phyloP scores from a whole-genome alignment of 2,113 vertebrate species.

The Crypturellus undulatus region DNA sequence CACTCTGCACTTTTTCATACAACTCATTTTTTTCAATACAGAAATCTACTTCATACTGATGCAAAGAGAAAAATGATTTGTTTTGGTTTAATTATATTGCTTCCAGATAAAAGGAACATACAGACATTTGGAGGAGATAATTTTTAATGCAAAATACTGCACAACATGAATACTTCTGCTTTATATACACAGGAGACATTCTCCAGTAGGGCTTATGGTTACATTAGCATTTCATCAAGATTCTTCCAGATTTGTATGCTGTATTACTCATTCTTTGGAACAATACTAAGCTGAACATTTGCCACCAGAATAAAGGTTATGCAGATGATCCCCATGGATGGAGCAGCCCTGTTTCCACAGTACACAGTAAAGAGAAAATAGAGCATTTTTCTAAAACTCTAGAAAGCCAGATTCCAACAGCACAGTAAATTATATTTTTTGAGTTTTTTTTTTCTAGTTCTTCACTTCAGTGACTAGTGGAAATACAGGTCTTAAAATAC shows the following conservation, averaged over 20 bases:
- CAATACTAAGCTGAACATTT: background rate
- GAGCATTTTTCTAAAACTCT: background rate
- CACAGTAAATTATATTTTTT: background rate
- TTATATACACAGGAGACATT: background rate
- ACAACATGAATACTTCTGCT: background rate
- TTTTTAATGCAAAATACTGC: background rate
- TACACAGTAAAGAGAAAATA: background rate
- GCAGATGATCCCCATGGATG: background rate
- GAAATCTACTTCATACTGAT: background rate
- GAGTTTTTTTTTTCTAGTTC: background rate
- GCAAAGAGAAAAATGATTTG: slow-evolving; percentile 15
- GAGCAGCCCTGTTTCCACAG: background rate
- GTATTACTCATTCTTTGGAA: background rate
- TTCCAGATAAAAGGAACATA: background rate
- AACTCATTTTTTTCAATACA: background rate
- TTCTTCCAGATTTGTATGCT: background rate
- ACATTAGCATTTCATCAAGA: background rate
- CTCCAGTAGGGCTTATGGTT: background rate
- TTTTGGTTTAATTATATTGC: background rate
- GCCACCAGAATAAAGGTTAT: background rate
- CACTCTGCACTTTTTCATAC: background rate
- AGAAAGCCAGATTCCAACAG: background rate
- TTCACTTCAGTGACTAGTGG: background rate
- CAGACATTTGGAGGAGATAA: background rate
- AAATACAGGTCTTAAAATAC: background rate